Percentiles rank a stretch among this genome's conserved stretches.
phyloP scores from a whole-genome alignment of 2,113 vertebrate genomes.

The Egretta garzetta region DNA sequence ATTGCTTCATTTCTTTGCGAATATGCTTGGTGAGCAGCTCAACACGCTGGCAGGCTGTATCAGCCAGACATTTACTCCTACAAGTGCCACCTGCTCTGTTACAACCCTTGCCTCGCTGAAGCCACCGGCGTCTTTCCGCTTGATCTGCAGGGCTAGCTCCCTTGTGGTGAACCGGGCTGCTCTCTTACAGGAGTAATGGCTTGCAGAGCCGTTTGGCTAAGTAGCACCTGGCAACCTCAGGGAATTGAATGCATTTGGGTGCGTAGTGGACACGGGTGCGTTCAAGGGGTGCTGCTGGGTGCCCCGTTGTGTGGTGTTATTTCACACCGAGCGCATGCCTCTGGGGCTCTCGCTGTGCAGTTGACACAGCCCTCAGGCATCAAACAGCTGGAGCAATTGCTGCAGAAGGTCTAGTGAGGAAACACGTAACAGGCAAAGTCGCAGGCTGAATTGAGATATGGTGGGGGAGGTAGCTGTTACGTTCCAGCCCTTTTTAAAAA shows the following conservation, averaged over 20 bases:
- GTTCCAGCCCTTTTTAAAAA: neutral
- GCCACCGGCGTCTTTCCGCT: neutral
- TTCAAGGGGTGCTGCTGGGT: fast-evolving
- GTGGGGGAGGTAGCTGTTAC: neutral
- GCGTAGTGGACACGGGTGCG: fast-evolving
- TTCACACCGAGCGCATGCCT: fast-evolving
- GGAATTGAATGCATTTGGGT: fast-evolving
- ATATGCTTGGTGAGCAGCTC: neutral
- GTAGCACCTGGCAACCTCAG: neutral
- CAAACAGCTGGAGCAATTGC: neutral
- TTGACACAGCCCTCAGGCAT: neutral
- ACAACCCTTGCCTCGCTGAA: neutral
- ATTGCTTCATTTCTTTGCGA: fast-evolving
- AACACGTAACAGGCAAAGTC: fast-evolving
- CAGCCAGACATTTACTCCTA: neutral
- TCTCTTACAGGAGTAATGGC: fast-evolving
- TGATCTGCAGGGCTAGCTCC: neutral
- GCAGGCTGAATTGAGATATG: neutral
- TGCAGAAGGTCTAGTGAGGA: neutral
- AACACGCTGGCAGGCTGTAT: fast-evolving
- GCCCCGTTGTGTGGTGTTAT: fast-evolving
- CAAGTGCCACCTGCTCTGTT: neutral
- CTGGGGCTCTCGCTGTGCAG: fast-evolving
- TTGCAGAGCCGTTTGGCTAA: neutral
- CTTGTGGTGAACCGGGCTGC: neutral